A percentile compares a stretch with the other conserved stretches of the same genome.
Evolutionary conservation across 2,113 vertebrate species (phyloP).

Genomic region (Coreoperca whiteheadi): DNA sequence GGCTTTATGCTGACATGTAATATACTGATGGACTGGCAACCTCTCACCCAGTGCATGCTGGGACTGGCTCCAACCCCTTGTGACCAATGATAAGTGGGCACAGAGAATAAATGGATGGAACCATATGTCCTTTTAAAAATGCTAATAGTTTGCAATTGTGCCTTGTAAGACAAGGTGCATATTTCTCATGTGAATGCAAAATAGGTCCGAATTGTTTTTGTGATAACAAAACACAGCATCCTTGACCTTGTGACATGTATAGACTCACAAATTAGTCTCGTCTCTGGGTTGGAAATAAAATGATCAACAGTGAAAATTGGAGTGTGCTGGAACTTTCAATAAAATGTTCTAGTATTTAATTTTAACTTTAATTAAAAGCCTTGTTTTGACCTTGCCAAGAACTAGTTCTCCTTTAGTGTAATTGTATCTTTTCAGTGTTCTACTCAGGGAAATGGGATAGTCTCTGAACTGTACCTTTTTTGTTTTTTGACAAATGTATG

Average conservation of each 20-base stretch:
- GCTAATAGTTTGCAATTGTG: conserved; percentile 54
- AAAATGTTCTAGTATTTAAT: conserved; percentile 34
- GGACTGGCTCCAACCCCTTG: conserved; percentile 7
- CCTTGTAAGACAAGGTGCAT: conserved; percentile 25
- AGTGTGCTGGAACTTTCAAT: conserved; percentile 2
- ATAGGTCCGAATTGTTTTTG: conserved; percentile 5
- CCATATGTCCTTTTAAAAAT: conserved; percentile 61
- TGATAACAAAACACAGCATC: neutral
- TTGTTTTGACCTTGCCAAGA: conserved; percentile 33
- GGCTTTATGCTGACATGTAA: conserved; percentile 19
- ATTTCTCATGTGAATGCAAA: conserved; percentile 23
- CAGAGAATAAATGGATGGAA: conserved; percentile 43
- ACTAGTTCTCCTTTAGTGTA: neutral
- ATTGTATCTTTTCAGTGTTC: conserved; percentile 1
- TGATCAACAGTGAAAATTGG: neutral
- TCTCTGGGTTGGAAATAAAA: conserved; percentile 10
- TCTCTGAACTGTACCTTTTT: conserved; percentile 18
- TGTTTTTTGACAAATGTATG: conserved; percentile 4
- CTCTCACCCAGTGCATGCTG: conserved; percentile 18
- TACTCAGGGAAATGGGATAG: neutral
- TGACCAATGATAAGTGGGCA: conserved; percentile 15
- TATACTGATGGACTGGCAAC: conserved; percentile 19
- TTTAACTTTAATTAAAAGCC: conserved; percentile 28
- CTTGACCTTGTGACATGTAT: neutral
- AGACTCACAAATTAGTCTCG: conserved; percentile 12